Conservation (phyloP, 2,888 invertebrate genomes). For the Glyphotaelius pellucidus region DNA sequence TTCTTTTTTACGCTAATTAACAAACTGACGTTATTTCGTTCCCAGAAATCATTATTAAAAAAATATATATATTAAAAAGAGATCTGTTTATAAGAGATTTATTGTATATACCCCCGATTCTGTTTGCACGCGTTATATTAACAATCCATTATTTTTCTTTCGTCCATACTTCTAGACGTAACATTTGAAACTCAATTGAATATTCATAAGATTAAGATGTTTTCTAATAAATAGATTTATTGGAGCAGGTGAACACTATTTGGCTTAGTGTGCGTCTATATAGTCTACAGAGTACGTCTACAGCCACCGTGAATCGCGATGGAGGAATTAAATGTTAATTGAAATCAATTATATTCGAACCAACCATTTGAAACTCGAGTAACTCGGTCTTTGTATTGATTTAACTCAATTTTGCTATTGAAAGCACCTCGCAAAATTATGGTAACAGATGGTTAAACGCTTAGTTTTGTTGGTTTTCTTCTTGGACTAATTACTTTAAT, state of each 20-base stretch:
- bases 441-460: not conserved
- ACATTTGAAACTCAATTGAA: conserved; percentile 16
- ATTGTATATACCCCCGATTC: not conserved
- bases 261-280: not conserved
- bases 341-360: not conserved
- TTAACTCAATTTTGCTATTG: not conserved
- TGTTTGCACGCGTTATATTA: not conserved
- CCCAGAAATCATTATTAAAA: too few species aligned
- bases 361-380: not conserved
- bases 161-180: not conserved
- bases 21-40: too few species aligned
- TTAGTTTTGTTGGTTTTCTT: not conserved
- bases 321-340: not conserved
- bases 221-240: conserved; percentile 31
- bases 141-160: not conserved
- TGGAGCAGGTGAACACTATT: not conserved
- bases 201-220: conserved; percentile 22
- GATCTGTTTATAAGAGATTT: too few species aligned
- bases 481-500: not conserved
- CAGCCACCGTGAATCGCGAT: not conserved
- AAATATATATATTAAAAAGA: too few species aligned
- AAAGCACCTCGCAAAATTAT: not conserved
- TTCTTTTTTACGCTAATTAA: too few species aligned
- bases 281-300: not conserved
- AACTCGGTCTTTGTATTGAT: not conserved